Percentiles rank a stretch among this genome's conserved stretches.
These are phyloP conservation scores for Xanthia togata DNA, from an alignment of 2,888 invertebrate species.

Conservation along the genomic window DNA sequence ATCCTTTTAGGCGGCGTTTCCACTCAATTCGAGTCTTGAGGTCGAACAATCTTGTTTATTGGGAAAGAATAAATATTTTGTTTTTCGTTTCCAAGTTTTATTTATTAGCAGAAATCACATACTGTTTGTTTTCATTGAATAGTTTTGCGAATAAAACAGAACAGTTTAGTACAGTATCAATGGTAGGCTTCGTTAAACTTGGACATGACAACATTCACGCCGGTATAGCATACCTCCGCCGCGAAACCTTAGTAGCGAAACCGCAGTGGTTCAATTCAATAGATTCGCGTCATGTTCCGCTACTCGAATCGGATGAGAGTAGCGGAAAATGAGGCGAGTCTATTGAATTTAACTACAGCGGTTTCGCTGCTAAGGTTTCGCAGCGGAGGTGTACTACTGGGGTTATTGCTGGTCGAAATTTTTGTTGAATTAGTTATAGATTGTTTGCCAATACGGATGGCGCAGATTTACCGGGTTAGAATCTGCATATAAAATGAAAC, in stretches of 20 bases:
- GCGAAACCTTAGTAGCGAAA: no score
- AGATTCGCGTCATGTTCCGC: no score
- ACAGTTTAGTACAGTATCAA: constrained; percentile 2
- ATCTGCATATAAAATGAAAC: neutral
- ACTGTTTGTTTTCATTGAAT: neutral
- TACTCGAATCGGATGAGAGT: no score
- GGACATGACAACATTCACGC: neutral
- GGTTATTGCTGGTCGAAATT: neutral
- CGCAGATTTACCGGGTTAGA: neutral
- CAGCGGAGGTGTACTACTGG: no score
- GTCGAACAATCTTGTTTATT: neutral
- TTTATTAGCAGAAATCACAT: neutral
- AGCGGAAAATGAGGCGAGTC: no score
- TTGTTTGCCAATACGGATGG: constrained; percentile 22
- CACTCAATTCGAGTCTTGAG: neutral
- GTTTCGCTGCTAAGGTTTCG: no score
- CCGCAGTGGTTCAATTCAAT: no score
- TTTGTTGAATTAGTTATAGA: constrained; percentile 10
- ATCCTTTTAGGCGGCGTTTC: neutral
- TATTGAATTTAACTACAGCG: no score
- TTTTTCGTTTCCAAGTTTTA: neutral
- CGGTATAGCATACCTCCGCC: no score
- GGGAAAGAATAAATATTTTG: no score
- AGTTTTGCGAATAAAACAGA: constrained; percentile 11
- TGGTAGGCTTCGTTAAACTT: constrained; percentile 12